These are phyloP conservation scores for Drosophila melanogaster DNA, from an alignment of 1,140 invertebrate genomes.

Conservation along the genomic window Release_6_plus_ISO1_MT NT_033777.3:23777001-23777500, in stretches of 20 bases:
- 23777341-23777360: not conserved
- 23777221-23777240: not conserved
- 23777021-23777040: slow-evolving; percentile 66
- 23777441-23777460: slow-evolving; percentile 49
- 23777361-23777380: not conserved
- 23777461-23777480: slow-evolving; percentile 86
- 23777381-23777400: not conserved
- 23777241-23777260: not conserved
- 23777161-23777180: not conserved
- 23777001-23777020: slow-evolving; percentile 57
- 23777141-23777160: not conserved
- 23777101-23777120: not conserved
- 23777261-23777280: not conserved
- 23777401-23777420: not conserved
- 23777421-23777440: slow-evolving; percentile 18
- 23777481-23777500: slow-evolving; percentile 94
- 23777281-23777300: not conserved
- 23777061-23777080: slow-evolving; percentile 17
- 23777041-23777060: slow-evolving; percentile 53
- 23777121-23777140: not conserved
- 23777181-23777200: not conserved
- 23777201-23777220: not conserved
- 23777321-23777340: not conserved
- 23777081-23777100: slow-evolving; percentile 1
- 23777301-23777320: not conserved